Evolutionary conservation across 2,113 vertebrate species (phyloP), one percentile per base, ranked within the genome.

Genomic region (Phalacrocorax brasilianus): DNA sequence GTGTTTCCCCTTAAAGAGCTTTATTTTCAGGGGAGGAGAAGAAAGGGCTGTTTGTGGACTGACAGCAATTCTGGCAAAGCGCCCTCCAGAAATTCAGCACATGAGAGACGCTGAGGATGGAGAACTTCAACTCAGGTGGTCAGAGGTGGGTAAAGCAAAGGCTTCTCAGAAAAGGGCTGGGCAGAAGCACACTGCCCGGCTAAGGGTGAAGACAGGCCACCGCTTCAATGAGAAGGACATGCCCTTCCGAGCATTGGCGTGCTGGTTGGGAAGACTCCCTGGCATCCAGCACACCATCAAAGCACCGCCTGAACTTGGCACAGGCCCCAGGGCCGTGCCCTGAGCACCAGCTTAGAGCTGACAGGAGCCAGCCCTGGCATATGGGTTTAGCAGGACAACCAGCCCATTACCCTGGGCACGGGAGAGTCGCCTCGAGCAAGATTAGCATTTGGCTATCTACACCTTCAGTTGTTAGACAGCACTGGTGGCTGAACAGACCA

Each of bases 221-320:
- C 0, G 3, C 53, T 92, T 42, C 40, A 53, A 27, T 11, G 22
- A 68, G 94, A 83, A 83, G 92, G 92, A 94, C 76, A 1, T 78
- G 83, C 11, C 83, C 89, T 95, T 78, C 92, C 10, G 8, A 81
- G 70, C 47, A 14, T 2, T 49, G 76, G 68, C 73, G 82, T 13
- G 35, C 58, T 0, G 0, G 30, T 0, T 85, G 73, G 84, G 94
- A 96, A 82, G 62, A 35, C 33, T 93, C 70, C 27, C 56, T 45
- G 84, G 84, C 81, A 95, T 58, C 74, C 93, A 93, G 70, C 35
- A 14, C 83, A 84, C 76, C 89, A 95, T 95, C 94, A 97, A 96
- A 97, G 94, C 73, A 18, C 80, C 63, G 80, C 86, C 76, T 17
- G 14, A 40, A 9, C 59, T 52, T 89, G 95, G 95, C 95, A 49